These are phyloP conservation scores for Stichopus chloronotus DNA, from an alignment of 35 echinoderm and acorn worm genomes.

Conservation along the genomic window DNA sequence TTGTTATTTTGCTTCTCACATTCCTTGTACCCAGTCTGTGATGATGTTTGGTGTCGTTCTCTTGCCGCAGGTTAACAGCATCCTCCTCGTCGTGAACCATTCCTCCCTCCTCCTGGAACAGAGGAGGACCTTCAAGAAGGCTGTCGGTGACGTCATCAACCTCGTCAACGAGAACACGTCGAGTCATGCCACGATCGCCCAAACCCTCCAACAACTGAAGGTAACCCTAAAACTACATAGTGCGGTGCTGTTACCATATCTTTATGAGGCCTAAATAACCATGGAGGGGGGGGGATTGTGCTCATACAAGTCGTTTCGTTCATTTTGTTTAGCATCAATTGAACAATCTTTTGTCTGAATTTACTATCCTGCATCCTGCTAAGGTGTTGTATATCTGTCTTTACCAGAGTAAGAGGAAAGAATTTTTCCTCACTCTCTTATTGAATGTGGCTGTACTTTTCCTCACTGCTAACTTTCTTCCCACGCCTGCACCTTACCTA, in stretches of 20 bases:
- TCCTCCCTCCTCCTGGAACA: slow-evolving; percentile 81
- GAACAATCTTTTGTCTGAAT: not conserved
- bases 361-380: not conserved
- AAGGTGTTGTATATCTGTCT: too few species aligned
- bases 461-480: too few species aligned
- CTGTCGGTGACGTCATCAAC: slow-evolving; percentile 69
- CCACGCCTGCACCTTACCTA: too few species aligned
- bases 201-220: slow-evolving; percentile 94
- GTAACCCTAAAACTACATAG: slow-evolving; percentile 20
- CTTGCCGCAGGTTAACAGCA: slow-evolving; percentile 77
- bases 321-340: not conserved
- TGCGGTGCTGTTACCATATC: not conserved
- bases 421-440: too few species aligned
- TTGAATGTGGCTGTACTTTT: too few species aligned
- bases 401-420: too few species aligned
- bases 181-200: slow-evolving; percentile 94
- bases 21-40: too few species aligned
- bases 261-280: too few species aligned
- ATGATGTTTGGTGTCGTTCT: too few species aligned
- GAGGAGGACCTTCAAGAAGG: slow-evolving; percentile 80
- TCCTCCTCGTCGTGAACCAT: slow-evolving; percentile 95
- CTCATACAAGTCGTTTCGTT: not conserved
- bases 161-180: slow-evolving; percentile 91
- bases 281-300: too few species aligned
- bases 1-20: too few species aligned